Base-by-base conservation (phyloP, 2,113 vertebrate genomes). In the Cottus gobio region DNA sequence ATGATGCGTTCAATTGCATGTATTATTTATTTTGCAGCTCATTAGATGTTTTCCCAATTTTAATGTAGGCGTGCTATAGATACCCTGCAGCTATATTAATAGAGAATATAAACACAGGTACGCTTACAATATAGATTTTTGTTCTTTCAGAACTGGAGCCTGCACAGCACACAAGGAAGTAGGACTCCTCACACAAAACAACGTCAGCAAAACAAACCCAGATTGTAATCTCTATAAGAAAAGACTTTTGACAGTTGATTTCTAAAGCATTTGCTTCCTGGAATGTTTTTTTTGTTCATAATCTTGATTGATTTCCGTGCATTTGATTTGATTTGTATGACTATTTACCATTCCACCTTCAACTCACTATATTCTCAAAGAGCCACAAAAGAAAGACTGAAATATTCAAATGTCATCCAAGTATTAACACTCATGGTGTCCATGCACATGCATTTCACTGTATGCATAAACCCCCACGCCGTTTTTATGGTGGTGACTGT, bases 81-180 rank as follows among this genome's bases (percentile, higher is more conserved):
- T 16, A 42, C 24, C 13, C 18, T 65, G 18, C 4, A 9, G 31
- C 46, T 50, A 22, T n/a, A 44, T 52, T n/a, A 26, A 39, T 28
- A 63, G 26, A 36, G 28, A n/a, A 16, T 39, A 52, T 39, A 52
- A 62, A 62, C 37, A n/a, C 31, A 39, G 10, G 20, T 15, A 24
- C 24, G 36, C 9, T 24, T 79, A 30, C 4, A 42, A 4, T 70
- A 11, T 42, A 34, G 44, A 7, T 42, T 8, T 71, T 64, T 39
- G 37, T 39, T 75, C 1, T 64, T 85, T 39, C 74, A 92, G 84
- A 48, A 31, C 48, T 44, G 22, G 8, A 80, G n/a, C 12, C 15
- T 12, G 0, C 36, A 30, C 7, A 60, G 8, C 48, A 68, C 46
- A 60, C 28, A 46, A 56, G 18, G 39, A 78, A 74, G 52, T 24